Percentiles rank a stretch among this genome's conserved stretches.
phyloP scores from a whole-genome alignment of 2,797 vertebrate species.

The Hapalemur alaotrensis region DNA sequence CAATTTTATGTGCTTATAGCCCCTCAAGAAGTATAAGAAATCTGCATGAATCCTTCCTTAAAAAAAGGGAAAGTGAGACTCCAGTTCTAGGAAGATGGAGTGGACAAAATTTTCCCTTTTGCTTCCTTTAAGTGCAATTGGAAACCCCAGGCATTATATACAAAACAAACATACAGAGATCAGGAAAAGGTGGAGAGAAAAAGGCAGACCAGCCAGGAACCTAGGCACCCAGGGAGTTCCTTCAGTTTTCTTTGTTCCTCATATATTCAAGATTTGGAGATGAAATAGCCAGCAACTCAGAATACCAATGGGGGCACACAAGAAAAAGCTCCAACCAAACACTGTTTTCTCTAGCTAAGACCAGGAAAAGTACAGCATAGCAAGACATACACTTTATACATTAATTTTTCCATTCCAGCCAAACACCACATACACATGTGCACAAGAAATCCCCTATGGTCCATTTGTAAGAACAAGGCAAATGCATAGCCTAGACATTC shows the following conservation, averaged over 20 bases:
- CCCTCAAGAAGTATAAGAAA: neutral
- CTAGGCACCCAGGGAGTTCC: neutral
- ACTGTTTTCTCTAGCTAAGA: accelerated
- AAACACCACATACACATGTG: neutral
- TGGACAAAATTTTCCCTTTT: neutral
- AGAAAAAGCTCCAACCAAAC: neutral
- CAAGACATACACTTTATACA: neutral
- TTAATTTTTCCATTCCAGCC: neutral
- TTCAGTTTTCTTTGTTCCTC: neutral
- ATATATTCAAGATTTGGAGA: neutral
- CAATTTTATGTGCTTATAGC: neutral
- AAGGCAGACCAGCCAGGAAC: neutral
- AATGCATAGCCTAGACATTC: neutral
- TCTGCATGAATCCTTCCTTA: neutral
- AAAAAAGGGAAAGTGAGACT: neutral
- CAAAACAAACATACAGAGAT: neutral
- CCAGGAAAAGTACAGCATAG: neutral
- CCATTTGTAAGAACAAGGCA: neutral
- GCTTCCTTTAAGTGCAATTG: neutral
- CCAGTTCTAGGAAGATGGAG: neutral
- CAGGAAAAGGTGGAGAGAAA: neutral
- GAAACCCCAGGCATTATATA: neutral
- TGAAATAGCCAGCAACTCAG: neutral
- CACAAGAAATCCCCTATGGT: neutral
- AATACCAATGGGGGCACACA: neutral